Conservation (phyloP, 2,113 vertebrate genomes). For the Falcunculus frontatus region DNA sequence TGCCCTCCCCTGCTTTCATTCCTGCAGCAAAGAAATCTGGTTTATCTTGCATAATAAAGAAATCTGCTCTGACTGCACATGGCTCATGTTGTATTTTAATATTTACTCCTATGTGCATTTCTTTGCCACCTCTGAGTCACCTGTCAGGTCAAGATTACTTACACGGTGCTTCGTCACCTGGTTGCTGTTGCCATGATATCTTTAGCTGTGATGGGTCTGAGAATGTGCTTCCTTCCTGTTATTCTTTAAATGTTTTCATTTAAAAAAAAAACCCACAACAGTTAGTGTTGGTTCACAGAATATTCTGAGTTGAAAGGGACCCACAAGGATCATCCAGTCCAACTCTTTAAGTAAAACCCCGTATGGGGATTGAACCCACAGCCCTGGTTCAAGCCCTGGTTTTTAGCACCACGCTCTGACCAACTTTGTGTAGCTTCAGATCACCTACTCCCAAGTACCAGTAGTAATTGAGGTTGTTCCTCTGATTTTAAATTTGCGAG, state of each 20-base stretch:
- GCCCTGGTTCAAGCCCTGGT: neutral
- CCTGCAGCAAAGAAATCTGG: neutral
- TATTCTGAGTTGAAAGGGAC: neutral
- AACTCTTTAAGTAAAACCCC: neutral
- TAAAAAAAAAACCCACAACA: neutral
- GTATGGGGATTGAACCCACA: neutral
- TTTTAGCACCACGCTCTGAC: accelerated
- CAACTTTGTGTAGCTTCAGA: neutral
- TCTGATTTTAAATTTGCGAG: neutral
- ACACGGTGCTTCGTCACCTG: neutral
- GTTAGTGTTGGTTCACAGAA: neutral
- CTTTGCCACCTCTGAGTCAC: neutral
- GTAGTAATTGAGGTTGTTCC: neutral
- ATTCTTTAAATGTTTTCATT: neutral
- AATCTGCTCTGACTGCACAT: neutral
- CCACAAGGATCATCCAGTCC: neutral
- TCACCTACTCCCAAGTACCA: neutral
- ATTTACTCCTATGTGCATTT: neutral
- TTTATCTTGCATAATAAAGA: neutral
- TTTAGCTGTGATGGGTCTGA: neutral
- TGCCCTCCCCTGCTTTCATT: neutral
- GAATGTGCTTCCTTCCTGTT: neutral
- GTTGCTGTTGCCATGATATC: neutral
- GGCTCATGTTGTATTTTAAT: neutral
- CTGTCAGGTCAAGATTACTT: neutral